Evolutionary conservation across 1,140 invertebrate species (phyloP).

Genomic region (Drosophila gunungcola): DNA sequence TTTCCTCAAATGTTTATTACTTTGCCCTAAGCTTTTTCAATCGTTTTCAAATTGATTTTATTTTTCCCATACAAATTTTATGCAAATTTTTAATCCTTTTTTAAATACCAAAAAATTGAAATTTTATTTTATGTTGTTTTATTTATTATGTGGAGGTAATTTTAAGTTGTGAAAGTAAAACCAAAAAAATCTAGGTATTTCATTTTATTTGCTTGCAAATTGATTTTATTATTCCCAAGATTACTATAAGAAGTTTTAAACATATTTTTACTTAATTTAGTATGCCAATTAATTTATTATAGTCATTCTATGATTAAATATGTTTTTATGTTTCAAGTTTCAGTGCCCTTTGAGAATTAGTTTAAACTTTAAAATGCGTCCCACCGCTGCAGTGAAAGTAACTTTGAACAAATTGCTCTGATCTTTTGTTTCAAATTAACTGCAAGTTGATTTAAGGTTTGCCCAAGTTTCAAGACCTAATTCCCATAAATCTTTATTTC

Average conservation of each 20-base stretch:
- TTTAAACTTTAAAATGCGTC: background rate
- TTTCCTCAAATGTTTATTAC: no score
- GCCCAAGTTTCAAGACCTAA: background rate
- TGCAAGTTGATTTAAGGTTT: constrained; percentile 3
- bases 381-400: background rate
- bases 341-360: background rate
- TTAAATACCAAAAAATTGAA: background rate
- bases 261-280: background rate
- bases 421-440: constrained; percentile 17
- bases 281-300: background rate
- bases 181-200: no score
- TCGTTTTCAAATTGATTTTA: no score
- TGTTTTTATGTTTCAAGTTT: background rate
- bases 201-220: no score
- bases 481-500: constrained; percentile 10
- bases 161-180: no score
- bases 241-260: background rate
- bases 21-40: no score
- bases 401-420: background rate
- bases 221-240: no score
- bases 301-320: no score
- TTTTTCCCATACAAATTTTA: background rate
- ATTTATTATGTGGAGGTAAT: no score
- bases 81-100: background rate
- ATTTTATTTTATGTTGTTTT: no score